A percentile compares a stretch with the other conserved stretches of the same genome.
Evolutionary conservation across 2,797 vertebrate species (phyloP).

Genomic region (Poecile montanus): DNA sequence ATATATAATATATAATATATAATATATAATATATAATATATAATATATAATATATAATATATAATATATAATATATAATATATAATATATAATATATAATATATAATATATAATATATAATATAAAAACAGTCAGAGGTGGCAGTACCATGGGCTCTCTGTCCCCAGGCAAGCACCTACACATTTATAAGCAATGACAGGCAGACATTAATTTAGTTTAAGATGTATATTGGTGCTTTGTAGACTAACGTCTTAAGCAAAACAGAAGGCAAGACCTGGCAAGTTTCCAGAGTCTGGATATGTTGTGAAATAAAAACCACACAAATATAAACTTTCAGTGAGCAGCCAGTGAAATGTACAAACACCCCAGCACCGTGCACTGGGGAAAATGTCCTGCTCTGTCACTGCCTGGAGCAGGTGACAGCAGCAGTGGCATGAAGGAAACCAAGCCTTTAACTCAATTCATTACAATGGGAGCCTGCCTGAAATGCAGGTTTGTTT

Average conservation of each 20-base stretch:
- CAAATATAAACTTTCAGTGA: neutral
- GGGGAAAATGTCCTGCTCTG: neutral
- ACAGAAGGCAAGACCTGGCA: neutral
- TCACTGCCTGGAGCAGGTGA: neutral
- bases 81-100: too few species aligned
- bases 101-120: neutral
- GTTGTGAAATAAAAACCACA: neutral
- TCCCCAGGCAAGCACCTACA: neutral
- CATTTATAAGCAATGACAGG: neutral
- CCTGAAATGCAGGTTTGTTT: neutral
- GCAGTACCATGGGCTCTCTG: neutral
- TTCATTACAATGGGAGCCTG: neutral
- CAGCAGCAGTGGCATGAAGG: neutral
- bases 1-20: too few species aligned
- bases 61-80: too few species aligned
- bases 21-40: too few species aligned
- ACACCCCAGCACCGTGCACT: neutral
- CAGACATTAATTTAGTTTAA: constrained; percentile 9
- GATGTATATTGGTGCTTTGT: neutral
- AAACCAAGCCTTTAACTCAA: neutral
- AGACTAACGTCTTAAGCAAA: constrained; percentile 7
- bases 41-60: too few species aligned
- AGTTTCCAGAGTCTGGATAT: neutral
- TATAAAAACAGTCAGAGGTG: neutral
- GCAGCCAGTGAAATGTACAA: neutral